A percentile compares a stretch with the other conserved stretches of the same genome.
phyloP scores from a whole-genome alignment of 2,797 vertebrate genomes.

The Gila robusta region DNA sequence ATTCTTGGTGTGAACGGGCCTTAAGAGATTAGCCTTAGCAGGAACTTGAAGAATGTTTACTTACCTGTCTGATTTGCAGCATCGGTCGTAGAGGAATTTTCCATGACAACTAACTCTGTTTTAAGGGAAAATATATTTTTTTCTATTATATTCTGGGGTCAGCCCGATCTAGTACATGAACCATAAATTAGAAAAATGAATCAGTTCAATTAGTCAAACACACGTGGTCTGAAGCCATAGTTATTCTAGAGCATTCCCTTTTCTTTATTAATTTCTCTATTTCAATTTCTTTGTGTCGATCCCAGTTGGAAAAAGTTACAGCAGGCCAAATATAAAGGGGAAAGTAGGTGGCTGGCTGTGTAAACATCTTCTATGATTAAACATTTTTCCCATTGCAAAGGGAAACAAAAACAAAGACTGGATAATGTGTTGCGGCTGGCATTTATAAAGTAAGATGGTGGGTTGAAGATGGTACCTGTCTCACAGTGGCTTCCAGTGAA shows the following conservation, averaged over 20 bases:
- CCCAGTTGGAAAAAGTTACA: slow-evolving; percentile 62
- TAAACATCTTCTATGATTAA: slow-evolving; percentile 62
- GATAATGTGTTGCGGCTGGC: slow-evolving; percentile 46
- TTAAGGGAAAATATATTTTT: slow-evolving; percentile 44
- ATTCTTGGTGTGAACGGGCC: not conserved
- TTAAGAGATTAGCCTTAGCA: not conserved
- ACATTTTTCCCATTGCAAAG: slow-evolving; percentile 46
- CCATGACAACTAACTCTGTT: slow-evolving; percentile 71
- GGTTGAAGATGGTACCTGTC: slow-evolving; percentile 79
- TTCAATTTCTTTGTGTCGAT: slow-evolving; percentile 36
- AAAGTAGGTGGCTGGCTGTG: slow-evolving; percentile 58
- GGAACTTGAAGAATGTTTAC: not conserved
- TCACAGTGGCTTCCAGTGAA: slow-evolving; percentile 89
- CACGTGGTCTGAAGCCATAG: slow-evolving; percentile 35
- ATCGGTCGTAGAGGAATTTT: slow-evolving; percentile 69
- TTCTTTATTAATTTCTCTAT: slow-evolving; percentile 45
- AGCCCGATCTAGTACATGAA: not conserved
- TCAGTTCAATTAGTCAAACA: too few relatives aligned
- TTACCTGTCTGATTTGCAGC: slow-evolving; percentile 79
- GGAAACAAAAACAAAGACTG: slow-evolving; percentile 56
- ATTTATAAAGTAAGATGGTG: slow-evolving; percentile 12
- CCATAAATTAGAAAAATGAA: not conserved
- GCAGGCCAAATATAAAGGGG: slow-evolving; percentile 57
- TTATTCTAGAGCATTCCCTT: slow-evolving; percentile 31
- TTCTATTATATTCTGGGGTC: not conserved